These are phyloP conservation scores for Acanthosepion pharaonis DNA, from an alignment of 2,888 invertebrate species.

Conservation along the genomic window DNA sequence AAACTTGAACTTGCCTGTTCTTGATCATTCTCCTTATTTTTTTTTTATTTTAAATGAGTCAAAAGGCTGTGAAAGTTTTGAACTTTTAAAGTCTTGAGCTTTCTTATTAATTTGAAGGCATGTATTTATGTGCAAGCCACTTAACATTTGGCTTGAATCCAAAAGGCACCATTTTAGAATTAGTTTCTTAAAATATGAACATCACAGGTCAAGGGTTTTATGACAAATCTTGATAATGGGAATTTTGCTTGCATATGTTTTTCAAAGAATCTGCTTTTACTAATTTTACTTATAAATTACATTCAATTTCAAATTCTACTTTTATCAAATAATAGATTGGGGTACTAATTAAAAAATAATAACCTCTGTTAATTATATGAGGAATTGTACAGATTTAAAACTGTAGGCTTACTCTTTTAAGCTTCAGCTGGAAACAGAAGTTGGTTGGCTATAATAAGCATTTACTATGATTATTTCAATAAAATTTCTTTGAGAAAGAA, in stretches of 20 bases:
- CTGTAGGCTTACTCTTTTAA: no score
- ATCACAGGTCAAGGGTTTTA: not conserved
- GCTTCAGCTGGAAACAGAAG: no score
- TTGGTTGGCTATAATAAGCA: no score
- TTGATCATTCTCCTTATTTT: not conserved
- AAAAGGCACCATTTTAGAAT: not conserved
- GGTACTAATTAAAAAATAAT: no score
- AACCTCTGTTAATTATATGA: no score
- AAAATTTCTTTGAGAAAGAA: no score
- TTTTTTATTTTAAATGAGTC: not conserved
- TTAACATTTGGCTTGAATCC: not conserved
- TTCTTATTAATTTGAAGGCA: constrained; percentile 15
- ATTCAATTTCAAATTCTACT: no score
- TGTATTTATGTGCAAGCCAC: not conserved
- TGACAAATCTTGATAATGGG: not conserved
- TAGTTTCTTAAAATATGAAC: not conserved
- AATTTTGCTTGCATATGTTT: not conserved
- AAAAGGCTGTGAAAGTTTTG: not conserved
- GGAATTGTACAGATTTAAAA: no score
- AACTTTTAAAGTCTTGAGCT: not conserved
- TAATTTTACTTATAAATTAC: no score
- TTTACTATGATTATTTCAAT: no score
- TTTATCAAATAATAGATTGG: no score
- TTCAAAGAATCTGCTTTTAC: not conserved
- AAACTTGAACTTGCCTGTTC: not conserved